A percentile compares a stretch with the other conserved stretches of the same genome.
phyloP scores from a whole-genome alignment of 2,113 vertebrate genomes.

The Chaenogobius annularis region DNA sequence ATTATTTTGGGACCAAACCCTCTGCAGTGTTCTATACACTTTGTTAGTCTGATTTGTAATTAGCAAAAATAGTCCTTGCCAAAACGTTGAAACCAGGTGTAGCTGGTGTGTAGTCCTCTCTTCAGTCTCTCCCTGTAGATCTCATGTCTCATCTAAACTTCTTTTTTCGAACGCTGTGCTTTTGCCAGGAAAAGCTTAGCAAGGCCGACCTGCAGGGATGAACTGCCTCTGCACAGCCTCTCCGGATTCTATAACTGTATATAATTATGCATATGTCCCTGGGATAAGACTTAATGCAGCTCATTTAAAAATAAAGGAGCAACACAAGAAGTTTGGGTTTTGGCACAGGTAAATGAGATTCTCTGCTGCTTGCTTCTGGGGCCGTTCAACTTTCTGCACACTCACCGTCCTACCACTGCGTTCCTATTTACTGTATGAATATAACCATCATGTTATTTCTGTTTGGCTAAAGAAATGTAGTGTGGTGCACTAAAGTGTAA shows the following conservation, averaged over 20 bases:
- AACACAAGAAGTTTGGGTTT: background rate
- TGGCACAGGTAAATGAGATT: conserved; percentile 14
- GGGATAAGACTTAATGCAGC: conserved; percentile 11
- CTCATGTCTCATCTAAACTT: background rate
- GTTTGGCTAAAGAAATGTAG: background rate
- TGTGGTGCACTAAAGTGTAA: background rate
- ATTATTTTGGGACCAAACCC: background rate
- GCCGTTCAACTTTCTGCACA: background rate
- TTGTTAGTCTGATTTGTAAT: conserved; percentile 4
- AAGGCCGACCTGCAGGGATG: background rate
- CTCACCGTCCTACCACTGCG: background rate
- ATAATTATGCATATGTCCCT: conserved; percentile 7
- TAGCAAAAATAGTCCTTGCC: background rate
- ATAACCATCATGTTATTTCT: background rate
- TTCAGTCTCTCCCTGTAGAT: background rate
- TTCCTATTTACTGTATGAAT: background rate
- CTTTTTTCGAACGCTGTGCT: background rate
- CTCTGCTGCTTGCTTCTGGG: too few species aligned
- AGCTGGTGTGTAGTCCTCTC: background rate
- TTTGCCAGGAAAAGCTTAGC: background rate
- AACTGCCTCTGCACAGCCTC: background rate
- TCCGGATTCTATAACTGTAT: background rate
- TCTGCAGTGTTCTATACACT: background rate
- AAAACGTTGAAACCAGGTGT: background rate
- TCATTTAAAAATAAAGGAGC: conserved; percentile 8